Conservation (phyloP, 2,797 vertebrate species). For the Enteromius mattozi region DNA sequence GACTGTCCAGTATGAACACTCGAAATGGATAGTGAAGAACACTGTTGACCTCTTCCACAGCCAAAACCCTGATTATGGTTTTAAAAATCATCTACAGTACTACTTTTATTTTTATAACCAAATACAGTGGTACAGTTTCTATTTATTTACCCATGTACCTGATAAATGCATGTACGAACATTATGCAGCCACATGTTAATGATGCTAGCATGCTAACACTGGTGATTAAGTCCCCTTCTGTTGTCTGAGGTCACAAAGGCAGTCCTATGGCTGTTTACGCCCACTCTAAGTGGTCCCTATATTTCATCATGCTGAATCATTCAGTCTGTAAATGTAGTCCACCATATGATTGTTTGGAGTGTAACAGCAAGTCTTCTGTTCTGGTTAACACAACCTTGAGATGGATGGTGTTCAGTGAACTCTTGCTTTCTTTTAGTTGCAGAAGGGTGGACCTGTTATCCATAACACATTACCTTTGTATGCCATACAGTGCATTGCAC, state of each 20-base stretch:
- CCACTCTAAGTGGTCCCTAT: slow-evolving; percentile 23
- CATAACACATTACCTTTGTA: not conserved
- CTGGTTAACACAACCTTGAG: not conserved
- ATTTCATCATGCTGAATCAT: not conserved
- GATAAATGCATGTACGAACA: slow-evolving; percentile 17
- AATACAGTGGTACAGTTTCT: slow-evolving; percentile 28
- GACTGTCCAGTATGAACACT: slow-evolving; percentile 24
- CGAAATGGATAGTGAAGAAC: slow-evolving; percentile 8
- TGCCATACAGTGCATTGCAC: slow-evolving; percentile 4
- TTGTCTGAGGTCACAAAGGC: not conserved
- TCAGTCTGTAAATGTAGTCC: not conserved
- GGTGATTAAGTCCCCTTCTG: slow-evolving; percentile 27
- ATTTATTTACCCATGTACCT: slow-evolving; percentile 45
- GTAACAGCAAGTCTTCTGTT: not conserved
- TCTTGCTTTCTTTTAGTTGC: not conserved
- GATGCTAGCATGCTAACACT: slow-evolving; percentile 44
- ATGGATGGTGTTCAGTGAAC: not conserved
- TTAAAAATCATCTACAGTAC: not conserved
- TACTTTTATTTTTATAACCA: slow-evolving; percentile 33
- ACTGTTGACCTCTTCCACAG: slow-evolving; percentile 18
- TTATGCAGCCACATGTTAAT: slow-evolving; percentile 13
- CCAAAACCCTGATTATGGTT: slow-evolving; percentile 7
- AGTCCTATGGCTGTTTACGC: not conserved
- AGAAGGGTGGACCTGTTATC: not conserved
- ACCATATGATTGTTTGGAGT: not conserved